Base-by-base conservation (phyloP, 2,797 vertebrate genomes). In the Uromys caudimaculatus region DNA sequence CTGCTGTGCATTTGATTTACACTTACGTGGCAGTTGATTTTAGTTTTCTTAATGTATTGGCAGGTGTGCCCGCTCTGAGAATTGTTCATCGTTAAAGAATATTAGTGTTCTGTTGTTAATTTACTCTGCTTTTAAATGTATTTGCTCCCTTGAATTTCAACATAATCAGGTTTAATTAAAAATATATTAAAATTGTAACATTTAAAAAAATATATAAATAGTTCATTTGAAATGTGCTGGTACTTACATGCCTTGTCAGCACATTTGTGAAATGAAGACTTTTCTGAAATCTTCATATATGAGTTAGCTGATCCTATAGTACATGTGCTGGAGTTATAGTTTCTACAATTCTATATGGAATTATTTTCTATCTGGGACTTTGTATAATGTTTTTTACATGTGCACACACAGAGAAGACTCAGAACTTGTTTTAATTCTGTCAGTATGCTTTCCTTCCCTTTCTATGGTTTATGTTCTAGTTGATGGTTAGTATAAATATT, bases 31-130 rank as follows among this genome's bases (percentile, higher is more conserved):
- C 97, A 98, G 98, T 99, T 99, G 98, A 98, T 99, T 98, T 98
- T 97, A 98, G 98, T 98, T 98, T 98, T 98, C 98, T 98, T 98
- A 98, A 98, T 98, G 98, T 98, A 98, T 99, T 99, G 99, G 98
- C 99, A 99, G 99, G 99, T 99, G 99, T 99, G 98, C 98, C 97
- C 98, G 98, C 98, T 98, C 98, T 98, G 98, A 98, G 98, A 99
- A 99, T 99, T 97, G 98, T 98, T 98, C 98, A 97, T 98, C 97
- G 97, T 98, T 98, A 98, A 98, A 97, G 90, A 98, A 98, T 98
- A 98, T 97, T 98, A 96, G 95, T 94, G 97, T 96, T 98, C 87
- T 97, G 87, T 98, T 97, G 98, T 98, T 97, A 97, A 97, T 98
- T 97, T 97, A 98, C 96, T 95, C 98, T 97, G 88, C 97, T 93